Evolutionary conservation across 2,113 vertebrate species (phyloP), one percentile per base, ranked within the genome.

Genomic region (Oncorhynchus gorbuscha): DNA sequence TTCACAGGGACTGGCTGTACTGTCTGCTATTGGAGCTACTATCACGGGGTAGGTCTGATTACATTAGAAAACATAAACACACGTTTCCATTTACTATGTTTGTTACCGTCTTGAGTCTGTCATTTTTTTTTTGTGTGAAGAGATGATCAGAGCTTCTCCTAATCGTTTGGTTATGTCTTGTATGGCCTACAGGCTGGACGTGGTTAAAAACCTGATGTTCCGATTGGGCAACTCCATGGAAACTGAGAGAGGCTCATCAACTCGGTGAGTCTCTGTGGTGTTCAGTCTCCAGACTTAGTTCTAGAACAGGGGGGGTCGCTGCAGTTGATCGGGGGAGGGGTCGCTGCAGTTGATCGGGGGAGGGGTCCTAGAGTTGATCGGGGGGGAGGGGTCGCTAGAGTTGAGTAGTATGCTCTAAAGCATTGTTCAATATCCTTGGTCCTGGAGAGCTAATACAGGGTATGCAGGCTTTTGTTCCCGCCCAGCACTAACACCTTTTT

Each of bases 161-260:
- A 59, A 79, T 68, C 32, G 12, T 18, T 12, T 79, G 11, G 64
- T 51, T 62, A 8, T 75, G 49, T 83, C 71, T 81, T 87, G 0
- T 83, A 68, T 81, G 87, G 0, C n/a, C n/a, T 87, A 78, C 88
- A 99, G 98, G 76, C 93, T 96, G 71, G 91, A 93, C 76, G 75
- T 79, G 45, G 91, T 98, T 77, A 95, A 83, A 83, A 93, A 90
- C 59, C 86, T 95, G 75, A 81, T 97, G 81, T 93, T 91, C 81
- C 94, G 94, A 83, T 89, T 95, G 45, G 89, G 94, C 28, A 93
- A 92, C 77, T 91, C 93, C 74, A 93, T 94, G 90, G 97, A 97
- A 90, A 96, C 95, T 0, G 97, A 99, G 85, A n/a, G n/a, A 95
- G 93, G 73, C 95, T 97, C 84, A 97, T 99, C 86, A 99, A 98